A percentile compares a stretch with the other conserved stretches of the same genome.
Evolutionary conservation across 2,797 vertebrate genomes (phyloP).

Genomic region (Rhincodon typus): DNA sequence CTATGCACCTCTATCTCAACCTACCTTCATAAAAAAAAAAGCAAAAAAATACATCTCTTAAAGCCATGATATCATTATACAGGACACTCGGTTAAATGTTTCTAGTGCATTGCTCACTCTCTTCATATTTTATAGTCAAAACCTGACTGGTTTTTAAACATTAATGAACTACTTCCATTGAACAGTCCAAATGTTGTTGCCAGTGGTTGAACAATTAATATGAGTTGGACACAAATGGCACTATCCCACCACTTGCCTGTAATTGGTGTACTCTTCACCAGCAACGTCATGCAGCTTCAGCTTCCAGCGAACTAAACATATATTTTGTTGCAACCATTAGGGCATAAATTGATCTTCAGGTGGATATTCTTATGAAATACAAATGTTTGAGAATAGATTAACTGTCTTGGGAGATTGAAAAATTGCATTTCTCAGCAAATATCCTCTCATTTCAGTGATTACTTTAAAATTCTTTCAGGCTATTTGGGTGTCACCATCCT

Average conservation of each 20-base stretch:
- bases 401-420: neutral
- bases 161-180: constrained; percentile 13
- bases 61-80: too few species aligned
- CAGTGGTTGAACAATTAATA: neutral
- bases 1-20: too few species aligned
- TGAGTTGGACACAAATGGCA: constrained; percentile 3
- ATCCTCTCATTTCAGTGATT: neutral
- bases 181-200: neutral
- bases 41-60: too few species aligned
- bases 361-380: neutral
- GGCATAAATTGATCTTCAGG: neutral
- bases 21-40: too few species aligned
- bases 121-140: neutral
- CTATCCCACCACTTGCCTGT: neutral
- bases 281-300: neutral
- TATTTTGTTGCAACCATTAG: neutral
- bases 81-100: neutral
- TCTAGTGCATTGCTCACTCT: neutral
- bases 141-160: neutral
- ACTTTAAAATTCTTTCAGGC: neutral
- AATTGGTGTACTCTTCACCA: neutral
- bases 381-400: neutral
- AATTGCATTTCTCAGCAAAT: neutral
- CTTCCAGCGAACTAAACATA: neutral
- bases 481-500: neutral